Conservation (phyloP, 2,888 invertebrate genomes). For the Campoletis raptor region DNA sequence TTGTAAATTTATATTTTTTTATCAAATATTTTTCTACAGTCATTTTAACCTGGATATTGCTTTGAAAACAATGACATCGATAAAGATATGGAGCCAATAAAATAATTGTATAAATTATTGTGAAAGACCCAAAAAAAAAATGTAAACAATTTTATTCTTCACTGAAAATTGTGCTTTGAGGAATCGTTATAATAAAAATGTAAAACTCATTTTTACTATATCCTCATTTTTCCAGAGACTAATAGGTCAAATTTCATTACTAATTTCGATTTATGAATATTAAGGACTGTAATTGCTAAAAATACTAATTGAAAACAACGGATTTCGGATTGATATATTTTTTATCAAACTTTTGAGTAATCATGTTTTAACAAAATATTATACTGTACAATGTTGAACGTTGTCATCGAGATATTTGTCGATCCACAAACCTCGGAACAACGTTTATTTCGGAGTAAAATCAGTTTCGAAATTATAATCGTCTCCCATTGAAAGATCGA, state of each 20-base stretch:
- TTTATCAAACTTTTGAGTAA: slow-evolving; percentile 1
- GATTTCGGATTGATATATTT: slow-evolving; percentile 6
- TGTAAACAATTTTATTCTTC: not conserved
- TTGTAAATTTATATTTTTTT: slow-evolving; percentile 9
- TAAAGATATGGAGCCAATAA: not conserved
- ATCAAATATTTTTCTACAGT: not conserved
- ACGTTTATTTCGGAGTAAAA: slow-evolving; percentile 79
- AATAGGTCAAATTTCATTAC: not conserved
- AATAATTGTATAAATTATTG: not conserved
- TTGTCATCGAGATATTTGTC: not conserved
- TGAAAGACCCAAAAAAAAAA: not conserved
- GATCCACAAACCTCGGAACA: slow-evolving; percentile 2
- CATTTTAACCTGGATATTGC: not conserved
- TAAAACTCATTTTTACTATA: not conserved
- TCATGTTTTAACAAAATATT: slow-evolving; percentile 4
- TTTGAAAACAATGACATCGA: not conserved
- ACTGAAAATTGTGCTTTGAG: not conserved
- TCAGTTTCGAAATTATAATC: slow-evolving; percentile 89
- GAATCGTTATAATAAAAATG: not conserved
- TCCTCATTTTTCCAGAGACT: not conserved
- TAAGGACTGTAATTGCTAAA: not conserved
- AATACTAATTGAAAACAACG: not conserved
- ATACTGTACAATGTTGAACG: slow-evolving; percentile 60
- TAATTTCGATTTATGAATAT: not conserved
- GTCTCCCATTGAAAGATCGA: slow-evolving; percentile 86